Evolutionary conservation across 2,113 vertebrate species (phyloP), one percentile per base, ranked within the genome.

Genomic region (Lophura nycthemera): DNA sequence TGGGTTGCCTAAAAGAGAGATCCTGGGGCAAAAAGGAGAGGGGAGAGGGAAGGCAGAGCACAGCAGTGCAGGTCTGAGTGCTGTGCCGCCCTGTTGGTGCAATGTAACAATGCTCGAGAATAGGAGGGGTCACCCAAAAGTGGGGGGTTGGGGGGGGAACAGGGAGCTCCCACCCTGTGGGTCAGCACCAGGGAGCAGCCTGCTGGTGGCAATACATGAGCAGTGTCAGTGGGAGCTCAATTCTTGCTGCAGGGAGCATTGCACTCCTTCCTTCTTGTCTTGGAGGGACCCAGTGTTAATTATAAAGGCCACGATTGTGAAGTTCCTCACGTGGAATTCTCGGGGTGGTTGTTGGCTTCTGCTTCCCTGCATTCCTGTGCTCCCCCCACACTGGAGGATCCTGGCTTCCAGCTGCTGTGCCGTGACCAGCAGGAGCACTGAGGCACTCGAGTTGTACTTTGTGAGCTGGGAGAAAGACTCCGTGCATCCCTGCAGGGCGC

Each of bases 261-360:
- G 81, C 47, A 36, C 24, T 13, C 67, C 34, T 69, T 61, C 59
- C 59, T 64, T 36, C 38, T 13, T 25, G 5, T 63, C 38, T 59
- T 7, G 13, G 19, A 25, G 30, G 25, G 69, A 32, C 10, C 65
- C 18, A 14, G 10, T 21, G 25, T 77, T 24, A 19, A 20, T 69
- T 42, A 19, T 0, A 14, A 30, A 54, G 34, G 38, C 48, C 4
- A 1, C 1, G 4, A 8, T 22, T 2, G 0, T 27, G 22, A 61
- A 11, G 30, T n/a, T 38, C 30, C 10, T 29, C 57, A 4, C 11
- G 1, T 43, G n/a, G 71, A 52, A 48, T 57, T 59, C 8, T 1
- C 18, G 21, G 69, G 56, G 45, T 29, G 34, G 85, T 17, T 57
- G 70, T 40, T 30, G 47, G 32, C 84, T 81, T 27, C 59, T 45